These are phyloP conservation scores for Lasioglossum calceatum DNA, from an alignment of 2,888 invertebrate genomes.

Conservation along the genomic window DNA sequence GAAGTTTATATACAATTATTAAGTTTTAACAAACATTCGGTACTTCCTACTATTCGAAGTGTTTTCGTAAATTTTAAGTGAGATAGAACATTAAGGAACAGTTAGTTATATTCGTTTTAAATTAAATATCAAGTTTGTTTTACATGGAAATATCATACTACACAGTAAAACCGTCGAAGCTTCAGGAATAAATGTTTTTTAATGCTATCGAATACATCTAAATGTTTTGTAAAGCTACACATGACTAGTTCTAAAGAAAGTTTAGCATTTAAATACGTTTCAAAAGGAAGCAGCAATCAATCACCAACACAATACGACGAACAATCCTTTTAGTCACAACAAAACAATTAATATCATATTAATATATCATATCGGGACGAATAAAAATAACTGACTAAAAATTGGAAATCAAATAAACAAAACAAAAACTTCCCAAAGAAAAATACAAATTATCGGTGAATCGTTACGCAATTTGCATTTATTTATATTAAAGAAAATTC, in stretches of 20 bases:
- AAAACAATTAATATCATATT: neutral
- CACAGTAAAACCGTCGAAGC: constrained; percentile 21
- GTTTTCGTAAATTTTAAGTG: constrained; percentile 13
- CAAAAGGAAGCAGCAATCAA: constrained; percentile 20
- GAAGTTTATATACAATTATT: constrained; percentile 58
- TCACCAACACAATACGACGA: neutral
- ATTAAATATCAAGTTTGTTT: constrained; percentile 6
- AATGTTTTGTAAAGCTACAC: constrained; percentile 66
- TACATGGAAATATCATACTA: constrained; percentile 31
- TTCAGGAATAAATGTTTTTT: constrained; percentile 23
- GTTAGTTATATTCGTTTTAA: constrained; percentile 28
- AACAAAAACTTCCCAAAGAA: neutral
- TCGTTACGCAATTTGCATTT: neutral
- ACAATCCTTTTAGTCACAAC: neutral
- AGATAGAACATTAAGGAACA: constrained; percentile 36
- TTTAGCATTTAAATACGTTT: constrained; percentile 42
- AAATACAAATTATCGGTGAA: neutral
- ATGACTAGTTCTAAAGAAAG: constrained; percentile 71
- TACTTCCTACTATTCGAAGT: constrained; percentile 26
- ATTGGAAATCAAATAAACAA: neutral
- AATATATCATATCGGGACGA: neutral
- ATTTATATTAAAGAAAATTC: neutral
- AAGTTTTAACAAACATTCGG: constrained; percentile 34
- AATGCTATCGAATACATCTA: constrained; percentile 49
- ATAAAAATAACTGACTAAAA: neutral